These are phyloP conservation scores for Sinocyclocheilus anophthalmus DNA, from an alignment of 2,113 vertebrate species.

Conservation along the genomic window DNA sequence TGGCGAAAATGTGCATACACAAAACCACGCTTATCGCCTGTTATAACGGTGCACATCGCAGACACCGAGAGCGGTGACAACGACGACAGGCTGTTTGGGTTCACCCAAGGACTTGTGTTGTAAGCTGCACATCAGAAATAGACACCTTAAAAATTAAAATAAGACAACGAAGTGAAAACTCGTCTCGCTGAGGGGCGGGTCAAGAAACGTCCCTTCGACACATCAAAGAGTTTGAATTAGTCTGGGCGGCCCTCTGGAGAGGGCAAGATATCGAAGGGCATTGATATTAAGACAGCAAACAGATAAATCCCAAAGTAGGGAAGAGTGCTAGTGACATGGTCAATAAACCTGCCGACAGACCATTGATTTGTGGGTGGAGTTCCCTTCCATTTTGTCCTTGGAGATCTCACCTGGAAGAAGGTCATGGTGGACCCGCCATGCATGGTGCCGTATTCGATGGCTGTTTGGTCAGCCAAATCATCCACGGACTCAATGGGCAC, in stretches of 20 bases:
- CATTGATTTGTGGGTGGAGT: conserved; percentile 56
- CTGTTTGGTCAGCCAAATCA: conserved; percentile 95
- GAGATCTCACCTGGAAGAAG: conserved; percentile 91
- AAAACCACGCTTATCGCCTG: too few relatives aligned
- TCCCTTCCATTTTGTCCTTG: conserved; percentile 12
- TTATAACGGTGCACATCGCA: too few relatives aligned
- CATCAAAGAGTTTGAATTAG: conserved; percentile 20
- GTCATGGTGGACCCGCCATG: conserved; percentile 98
- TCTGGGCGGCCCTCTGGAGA: conserved; percentile 42
- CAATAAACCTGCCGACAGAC: conserved; percentile 60
- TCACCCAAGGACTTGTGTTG: too few relatives aligned
- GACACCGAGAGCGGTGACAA: too few relatives aligned
- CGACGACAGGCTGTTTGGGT: too few relatives aligned
- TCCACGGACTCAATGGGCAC: conserved; percentile 97
- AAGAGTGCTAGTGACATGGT: conserved; percentile 54
- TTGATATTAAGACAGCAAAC: conserved; percentile 62
- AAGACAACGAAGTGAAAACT: too few relatives aligned
- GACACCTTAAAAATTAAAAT: too few relatives aligned
- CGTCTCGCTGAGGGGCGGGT: background rate
- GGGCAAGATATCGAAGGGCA: conserved; percentile 59
- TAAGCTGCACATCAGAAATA: too few relatives aligned
- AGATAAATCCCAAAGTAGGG: conserved; percentile 63
- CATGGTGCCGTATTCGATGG: conserved; percentile 97
- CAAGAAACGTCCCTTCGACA: background rate
- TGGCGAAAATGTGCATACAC: too few relatives aligned